Base-by-base conservation (phyloP, 2,888 invertebrate genomes). In the Drosophila picticornis region DNA sequence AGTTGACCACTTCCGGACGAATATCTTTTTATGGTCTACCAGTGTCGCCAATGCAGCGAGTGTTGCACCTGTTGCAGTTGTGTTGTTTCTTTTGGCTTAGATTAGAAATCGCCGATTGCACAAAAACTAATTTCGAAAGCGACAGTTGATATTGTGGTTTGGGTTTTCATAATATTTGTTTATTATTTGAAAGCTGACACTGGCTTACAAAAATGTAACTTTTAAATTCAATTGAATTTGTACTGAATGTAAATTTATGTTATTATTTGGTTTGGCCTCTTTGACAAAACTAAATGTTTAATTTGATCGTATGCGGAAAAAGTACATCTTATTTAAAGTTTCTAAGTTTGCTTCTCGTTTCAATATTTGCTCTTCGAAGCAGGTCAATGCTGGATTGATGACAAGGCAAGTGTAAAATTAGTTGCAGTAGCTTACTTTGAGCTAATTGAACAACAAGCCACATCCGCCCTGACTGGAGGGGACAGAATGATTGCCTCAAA, bases 31-130 rank as follows among this genome's bases (percentile, higher is more conserved):
- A 40, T 57, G 50, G 51, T 62, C 43, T 61, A 43, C 27, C n/a
- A 36, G 19, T 25, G 43, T 27, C 29, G 32, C n/a, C 34, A 53
- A 57, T 72, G 55, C 38, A 55, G 16, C 27, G 48, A 4, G 5
- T 46, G 32, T 50, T 60, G 59, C 67, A 79, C 81, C 77, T 79
- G 78, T 81, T 79, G 78, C 77, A 64, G 6, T 4, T 25, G 1
- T 2, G 4, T 4, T 55, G 67, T 56, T 31, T 36, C 2, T 22
- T 31, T 25, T 27, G 11, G 32, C 31, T 34, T 38, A 4, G 10
- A 51, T 22, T 65, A 38, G 4, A 32, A 51, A 19, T 9, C 22
- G 32, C 27, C 32, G n/a, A n/a, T 19, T 51, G 19, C n/a, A 13
- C 22, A 9, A 63, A 19, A 22, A 19, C 43, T 29, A 19, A 52